Conservation (phyloP, 92 coral and sea anemone species). For the Phenganax marumi region DNA sequence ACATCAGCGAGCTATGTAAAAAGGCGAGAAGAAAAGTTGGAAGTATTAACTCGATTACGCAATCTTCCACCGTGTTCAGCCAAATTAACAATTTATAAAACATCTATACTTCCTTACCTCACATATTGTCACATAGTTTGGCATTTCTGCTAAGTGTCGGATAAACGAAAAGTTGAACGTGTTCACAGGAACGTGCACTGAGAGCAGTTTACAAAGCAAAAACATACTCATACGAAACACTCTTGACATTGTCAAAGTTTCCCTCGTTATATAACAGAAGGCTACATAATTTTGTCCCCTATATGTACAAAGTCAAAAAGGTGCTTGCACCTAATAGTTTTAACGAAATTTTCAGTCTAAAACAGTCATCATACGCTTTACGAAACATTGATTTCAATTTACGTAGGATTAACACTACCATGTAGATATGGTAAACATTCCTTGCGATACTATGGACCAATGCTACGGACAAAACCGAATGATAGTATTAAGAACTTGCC, state of each 20-base stretch:
- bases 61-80: too few relatives aligned
- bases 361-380: neutral
- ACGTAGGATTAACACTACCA: neutral
- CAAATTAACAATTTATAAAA: too few relatives aligned
- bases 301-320: neutral
- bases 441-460: conserved; percentile 41
- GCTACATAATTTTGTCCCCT: neutral
- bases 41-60: too few relatives aligned
- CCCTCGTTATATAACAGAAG: neutral
- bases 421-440: conserved; percentile 44
- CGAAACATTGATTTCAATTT: too few relatives aligned
- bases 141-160: too few relatives aligned
- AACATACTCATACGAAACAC: neutral
- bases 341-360: neutral
- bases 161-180: too few relatives aligned
- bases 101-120: too few relatives aligned
- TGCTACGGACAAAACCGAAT: conserved; percentile 36
- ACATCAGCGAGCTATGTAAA: too few relatives aligned
- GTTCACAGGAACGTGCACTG: too few relatives aligned
- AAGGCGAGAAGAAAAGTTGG: too few relatives aligned
- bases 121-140: too few relatives aligned
- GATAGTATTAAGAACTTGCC: neutral
- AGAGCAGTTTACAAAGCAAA: too few relatives aligned
- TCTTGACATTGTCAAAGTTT: neutral
- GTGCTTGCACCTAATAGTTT: neutral